Base-by-base conservation (phyloP, 1,140 invertebrate species). In the Geopemphigus sp. region DNA sequence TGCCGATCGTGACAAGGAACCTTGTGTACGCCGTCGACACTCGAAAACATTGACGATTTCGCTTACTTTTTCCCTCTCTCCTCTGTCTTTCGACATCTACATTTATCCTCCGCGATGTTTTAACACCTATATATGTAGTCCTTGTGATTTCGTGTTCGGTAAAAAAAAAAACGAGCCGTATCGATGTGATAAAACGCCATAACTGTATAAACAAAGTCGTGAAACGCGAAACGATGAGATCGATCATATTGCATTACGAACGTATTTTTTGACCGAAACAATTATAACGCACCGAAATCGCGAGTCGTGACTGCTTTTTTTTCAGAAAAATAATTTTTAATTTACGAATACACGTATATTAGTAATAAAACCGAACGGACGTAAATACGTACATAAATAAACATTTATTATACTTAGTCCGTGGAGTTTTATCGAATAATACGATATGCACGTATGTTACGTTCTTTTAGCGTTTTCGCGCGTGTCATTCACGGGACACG, bases 281-380 rank as follows among this genome's bases (percentile, higher is more conserved):
- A 70, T n/a, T n/a, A n/a, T 70, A 54, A 24, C 29, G 19, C 53
- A 19, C 19, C 17, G 24, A 70, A 53, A 26, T 70, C 22, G 26
- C 53, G 53, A 29, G 53, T 70, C 68, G 24, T 70, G 68, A 70
- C 68, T 53, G 47, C 19, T 53, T 24, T 53, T 11, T 53, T 53
- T 70, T 45, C 1, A 22, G 26, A n/a, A n/a, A n/a, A n/a, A n/a
- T n/a, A n/a, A n/a, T n/a, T n/a, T n/a, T n/a, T n/a, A n/a, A n/a
- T n/a, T n/a, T n/a, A n/a, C n/a, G n/a, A 14, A 70, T 4, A 12
- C 12, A 2, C 26, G 19, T 66, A n/a, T 63, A 32, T 63, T 24
- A 24, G 22, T 59, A 63, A 63, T 29, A 63, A 32, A 63, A 63
- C 19, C 26, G 11, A 19, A 61, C n/a, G n/a, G n/a, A 63, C 0